Evolutionary conservation across 2,113 vertebrate species (phyloP).

Genomic region (Anser brachyrhynchus): DNA sequence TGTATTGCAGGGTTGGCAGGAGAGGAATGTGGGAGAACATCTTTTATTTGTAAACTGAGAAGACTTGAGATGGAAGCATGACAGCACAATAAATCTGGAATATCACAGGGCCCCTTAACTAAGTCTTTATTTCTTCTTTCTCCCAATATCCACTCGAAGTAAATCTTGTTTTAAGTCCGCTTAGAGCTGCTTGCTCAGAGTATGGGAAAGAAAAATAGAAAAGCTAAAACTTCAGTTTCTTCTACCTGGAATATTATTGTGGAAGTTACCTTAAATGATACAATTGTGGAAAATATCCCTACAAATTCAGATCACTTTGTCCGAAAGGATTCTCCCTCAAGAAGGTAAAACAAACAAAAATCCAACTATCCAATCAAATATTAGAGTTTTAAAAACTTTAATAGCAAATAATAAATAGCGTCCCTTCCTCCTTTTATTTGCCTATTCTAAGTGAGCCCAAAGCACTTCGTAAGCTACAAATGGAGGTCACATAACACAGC

Average conservation of each 20-base stretch:
- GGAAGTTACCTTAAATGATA: not conserved
- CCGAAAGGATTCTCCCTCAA: slow-evolving; percentile 17
- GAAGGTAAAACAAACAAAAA: not conserved
- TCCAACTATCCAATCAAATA: slow-evolving; percentile 3
- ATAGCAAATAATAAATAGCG: not conserved
- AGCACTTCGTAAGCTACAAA: slow-evolving; percentile 6
- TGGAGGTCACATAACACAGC: slow-evolving; percentile 31
- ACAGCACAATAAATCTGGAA: not conserved
- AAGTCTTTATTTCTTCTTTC: not conserved
- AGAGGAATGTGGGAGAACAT: not conserved
- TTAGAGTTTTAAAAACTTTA: not conserved
- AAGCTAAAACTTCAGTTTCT: not conserved
- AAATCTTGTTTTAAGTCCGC: not conserved
- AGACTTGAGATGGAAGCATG: not conserved
- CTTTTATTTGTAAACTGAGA: not conserved
- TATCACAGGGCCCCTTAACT: not conserved
- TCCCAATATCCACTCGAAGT: not conserved
- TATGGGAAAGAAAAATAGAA: not conserved
- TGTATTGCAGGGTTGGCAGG: not conserved
- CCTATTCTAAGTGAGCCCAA: slow-evolving; percentile 14
- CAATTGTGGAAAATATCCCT: not conserved
- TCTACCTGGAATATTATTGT: not conserved
- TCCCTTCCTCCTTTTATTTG: not conserved
- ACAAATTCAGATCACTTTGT: slow-evolving; percentile 12
- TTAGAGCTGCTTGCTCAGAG: not conserved